phyloP scores from a whole-genome alignment of 2,113 vertebrate species.

The Vulpes vulpes region DNA sequence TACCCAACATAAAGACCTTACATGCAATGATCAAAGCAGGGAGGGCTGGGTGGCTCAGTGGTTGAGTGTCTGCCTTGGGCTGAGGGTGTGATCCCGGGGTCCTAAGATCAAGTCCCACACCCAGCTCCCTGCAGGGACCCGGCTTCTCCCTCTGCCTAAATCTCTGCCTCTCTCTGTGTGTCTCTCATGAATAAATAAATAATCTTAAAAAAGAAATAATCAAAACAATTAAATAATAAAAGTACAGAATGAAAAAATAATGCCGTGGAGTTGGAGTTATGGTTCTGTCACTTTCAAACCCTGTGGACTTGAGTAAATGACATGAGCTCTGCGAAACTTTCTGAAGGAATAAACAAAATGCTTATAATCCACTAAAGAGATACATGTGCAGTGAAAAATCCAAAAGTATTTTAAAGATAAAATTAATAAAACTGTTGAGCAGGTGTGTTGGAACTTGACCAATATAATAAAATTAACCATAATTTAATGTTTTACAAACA shows the following conservation, averaged over 20 bases:
- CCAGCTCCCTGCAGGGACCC: too few relatives aligned
- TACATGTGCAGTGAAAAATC: neutral
- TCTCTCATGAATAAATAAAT: too few relatives aligned
- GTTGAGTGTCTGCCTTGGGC: too few relatives aligned
- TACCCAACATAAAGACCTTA: neutral
- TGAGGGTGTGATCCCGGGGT: too few relatives aligned
- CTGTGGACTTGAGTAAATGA: neutral
- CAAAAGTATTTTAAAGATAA: neutral
- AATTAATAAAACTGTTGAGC: neutral
- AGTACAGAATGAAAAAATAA: neutral
- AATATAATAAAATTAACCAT: neutral
- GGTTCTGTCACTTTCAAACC: neutral
- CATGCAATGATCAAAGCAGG: neutral
- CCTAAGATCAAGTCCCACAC: too few relatives aligned
- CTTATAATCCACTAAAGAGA: neutral
- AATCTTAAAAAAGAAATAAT: neutral
- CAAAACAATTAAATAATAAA: slow-evolving; percentile 23
- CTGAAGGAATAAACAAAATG: neutral
- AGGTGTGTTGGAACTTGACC: neutral
- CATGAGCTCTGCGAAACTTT: neutral
- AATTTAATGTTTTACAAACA: neutral
- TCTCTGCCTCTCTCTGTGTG: too few relatives aligned
- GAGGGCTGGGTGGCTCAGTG: too few relatives aligned
- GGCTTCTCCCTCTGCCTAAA: too few relatives aligned
- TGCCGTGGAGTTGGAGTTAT: neutral